Percentiles rank a stretch among this genome's conserved stretches.
Evolutionary conservation across 2,113 vertebrate genomes (phyloP).

Genomic region (Chaetodon trifascialis): DNA sequence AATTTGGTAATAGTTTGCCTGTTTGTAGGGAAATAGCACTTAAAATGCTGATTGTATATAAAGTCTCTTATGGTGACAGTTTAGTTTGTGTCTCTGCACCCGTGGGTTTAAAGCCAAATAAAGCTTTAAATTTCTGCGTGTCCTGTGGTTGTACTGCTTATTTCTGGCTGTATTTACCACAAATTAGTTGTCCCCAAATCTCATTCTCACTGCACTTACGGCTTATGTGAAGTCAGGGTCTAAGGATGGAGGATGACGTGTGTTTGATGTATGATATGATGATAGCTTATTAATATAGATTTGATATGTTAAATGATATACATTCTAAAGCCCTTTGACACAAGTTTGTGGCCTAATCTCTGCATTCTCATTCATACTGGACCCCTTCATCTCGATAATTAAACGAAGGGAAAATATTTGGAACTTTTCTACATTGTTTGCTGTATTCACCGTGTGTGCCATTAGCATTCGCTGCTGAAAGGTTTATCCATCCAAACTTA

Average conservation of each 20-base stretch:
- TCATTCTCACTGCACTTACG: not conserved
- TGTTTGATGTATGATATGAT: not conserved
- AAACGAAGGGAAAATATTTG: not conserved
- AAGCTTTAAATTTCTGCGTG: not conserved
- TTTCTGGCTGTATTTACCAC: not conserved
- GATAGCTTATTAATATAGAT: no score
- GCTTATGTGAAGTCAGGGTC: not conserved
- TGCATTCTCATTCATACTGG: not conserved
- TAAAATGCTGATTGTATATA: not conserved
- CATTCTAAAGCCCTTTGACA: not conserved
- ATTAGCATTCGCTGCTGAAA: constrained; percentile 28
- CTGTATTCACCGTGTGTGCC: not conserved
- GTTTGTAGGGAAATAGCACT: not conserved
- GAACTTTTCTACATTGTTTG: constrained; percentile 8
- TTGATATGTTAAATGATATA: no score
- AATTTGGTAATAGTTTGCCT: not conserved
- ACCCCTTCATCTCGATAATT: not conserved
- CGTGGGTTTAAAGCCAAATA: not conserved
- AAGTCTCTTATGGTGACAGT: not conserved
- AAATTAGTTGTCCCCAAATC: not conserved
- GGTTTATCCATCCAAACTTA: constrained; percentile 30
- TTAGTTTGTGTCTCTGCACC: not conserved
- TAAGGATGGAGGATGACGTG: not conserved
- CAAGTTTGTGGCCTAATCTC: not conserved
- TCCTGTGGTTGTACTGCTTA: not conserved